phyloP scores from a whole-genome alignment of 2,113 vertebrate genomes.

The Nettapus auritus region DNA sequence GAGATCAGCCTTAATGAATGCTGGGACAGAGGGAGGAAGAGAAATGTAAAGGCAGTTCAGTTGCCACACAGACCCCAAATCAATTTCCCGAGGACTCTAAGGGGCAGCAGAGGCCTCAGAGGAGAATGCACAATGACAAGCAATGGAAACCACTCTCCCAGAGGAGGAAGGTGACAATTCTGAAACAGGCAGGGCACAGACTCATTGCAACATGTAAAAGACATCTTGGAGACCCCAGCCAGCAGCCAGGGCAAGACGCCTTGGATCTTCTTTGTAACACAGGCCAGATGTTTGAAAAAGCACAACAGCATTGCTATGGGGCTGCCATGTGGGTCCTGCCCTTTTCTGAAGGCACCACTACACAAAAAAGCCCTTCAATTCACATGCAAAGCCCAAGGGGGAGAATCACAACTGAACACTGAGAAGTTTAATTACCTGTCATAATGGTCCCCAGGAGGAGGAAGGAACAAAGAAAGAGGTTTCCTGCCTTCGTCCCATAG shows the following conservation, averaged over 20 bases:
- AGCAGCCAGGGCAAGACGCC: background rate
- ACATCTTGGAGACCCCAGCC: background rate
- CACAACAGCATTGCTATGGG: background rate
- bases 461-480: conserved; percentile 89
- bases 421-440: conserved; percentile 82
- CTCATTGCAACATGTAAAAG: background rate
- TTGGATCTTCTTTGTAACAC: background rate
- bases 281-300: background rate
- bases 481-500: conserved; percentile 84
- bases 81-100: background rate
- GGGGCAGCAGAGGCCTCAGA: background rate
- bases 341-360: background rate
- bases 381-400: background rate
- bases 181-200: background rate
- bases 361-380: background rate
- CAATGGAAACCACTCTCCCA: background rate
- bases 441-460: conserved; percentile 84
- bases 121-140: fast-evolving
- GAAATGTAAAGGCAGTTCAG: conserved; percentile 2
- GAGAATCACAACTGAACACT: background rate
- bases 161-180: background rate
- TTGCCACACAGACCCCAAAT: background rate
- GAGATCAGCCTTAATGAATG: conserved; percentile 90
- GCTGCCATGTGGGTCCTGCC: background rate
- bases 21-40: conserved; percentile 71